These are phyloP conservation scores for Amphilophus citrinellus DNA, from an alignment of 2,113 vertebrate species.

Conservation along the genomic window DNA sequence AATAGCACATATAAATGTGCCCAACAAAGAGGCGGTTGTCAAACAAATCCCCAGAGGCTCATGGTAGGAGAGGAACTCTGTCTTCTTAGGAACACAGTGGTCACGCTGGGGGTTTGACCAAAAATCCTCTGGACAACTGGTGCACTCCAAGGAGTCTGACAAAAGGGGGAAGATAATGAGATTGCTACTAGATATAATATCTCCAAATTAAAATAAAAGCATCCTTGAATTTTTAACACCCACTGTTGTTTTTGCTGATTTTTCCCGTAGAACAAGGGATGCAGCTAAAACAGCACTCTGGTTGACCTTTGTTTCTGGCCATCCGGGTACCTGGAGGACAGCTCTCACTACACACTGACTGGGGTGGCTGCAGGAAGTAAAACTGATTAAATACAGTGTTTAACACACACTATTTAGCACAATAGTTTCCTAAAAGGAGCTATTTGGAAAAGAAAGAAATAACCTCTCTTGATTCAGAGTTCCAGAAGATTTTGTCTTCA, in stretches of 20 bases:
- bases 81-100: slow-evolving; percentile 70
- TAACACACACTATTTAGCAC: background rate
- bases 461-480: slow-evolving; percentile 54
- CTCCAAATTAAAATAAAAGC: background rate
- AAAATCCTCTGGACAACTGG: slow-evolving; percentile 72
- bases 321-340: slow-evolving; percentile 78
- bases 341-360: slow-evolving; percentile 77
- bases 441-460: background rate
- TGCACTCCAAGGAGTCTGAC: slow-evolving; percentile 72
- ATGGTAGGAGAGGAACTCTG: slow-evolving; percentile 75
- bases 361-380: slow-evolving; percentile 59
- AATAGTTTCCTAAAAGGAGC: background rate
- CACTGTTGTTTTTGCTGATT: slow-evolving; percentile 74
- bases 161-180: background rate
- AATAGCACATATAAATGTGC: slow-evolving; percentile 36
- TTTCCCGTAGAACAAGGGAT: slow-evolving; percentile 80
- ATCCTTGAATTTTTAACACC: background rate
- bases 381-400: background rate
- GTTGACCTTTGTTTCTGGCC: slow-evolving; percentile 74
- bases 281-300: slow-evolving; percentile 81
- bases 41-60: slow-evolving; percentile 18
- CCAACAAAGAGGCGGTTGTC: slow-evolving; percentile 41
- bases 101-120: slow-evolving; percentile 70
- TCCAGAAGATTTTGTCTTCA: slow-evolving; percentile 75
- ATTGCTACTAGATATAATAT: background rate